phyloP scores from a whole-genome alignment of 2,113 vertebrate genomes.

The Alethe castanea region DNA sequence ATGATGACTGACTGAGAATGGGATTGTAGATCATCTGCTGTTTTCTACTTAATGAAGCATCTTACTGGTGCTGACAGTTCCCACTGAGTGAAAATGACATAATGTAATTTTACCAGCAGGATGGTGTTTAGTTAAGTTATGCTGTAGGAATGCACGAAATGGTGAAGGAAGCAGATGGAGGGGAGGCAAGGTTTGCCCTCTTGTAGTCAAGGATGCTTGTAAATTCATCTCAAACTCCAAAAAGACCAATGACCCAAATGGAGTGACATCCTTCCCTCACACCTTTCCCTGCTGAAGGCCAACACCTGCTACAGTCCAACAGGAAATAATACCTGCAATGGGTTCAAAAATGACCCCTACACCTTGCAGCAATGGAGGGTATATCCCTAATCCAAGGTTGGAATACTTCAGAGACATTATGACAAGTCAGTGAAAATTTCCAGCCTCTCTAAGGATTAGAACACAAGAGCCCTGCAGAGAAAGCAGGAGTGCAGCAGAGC shows the following conservation, averaged over 20 bases:
- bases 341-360: neutral
- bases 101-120: conserved; percentile 49
- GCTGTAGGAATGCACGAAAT: conserved; percentile 14
- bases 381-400: neutral
- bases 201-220: neutral
- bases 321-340: neutral
- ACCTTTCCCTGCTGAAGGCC: neutral
- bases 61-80: conserved; percentile 54
- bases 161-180: conserved; percentile 24
- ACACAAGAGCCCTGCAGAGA: neutral
- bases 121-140: conserved; percentile 50
- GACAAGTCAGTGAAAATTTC: neutral
- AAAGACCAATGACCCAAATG: neutral
- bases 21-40: conserved; percentile 22
- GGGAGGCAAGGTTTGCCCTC: neutral
- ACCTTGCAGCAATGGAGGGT: neutral
- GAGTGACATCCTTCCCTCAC: neutral
- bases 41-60: conserved; percentile 54
- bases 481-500: neutral
- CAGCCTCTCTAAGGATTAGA: neutral
- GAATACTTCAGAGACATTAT: neutral
- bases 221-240: neutral
- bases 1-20: conserved; percentile 30
- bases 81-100: conserved; percentile 30
- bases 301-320: neutral